phyloP scores from a whole-genome alignment of 2,113 vertebrate species.

The Mormyrus iriodes region DNA sequence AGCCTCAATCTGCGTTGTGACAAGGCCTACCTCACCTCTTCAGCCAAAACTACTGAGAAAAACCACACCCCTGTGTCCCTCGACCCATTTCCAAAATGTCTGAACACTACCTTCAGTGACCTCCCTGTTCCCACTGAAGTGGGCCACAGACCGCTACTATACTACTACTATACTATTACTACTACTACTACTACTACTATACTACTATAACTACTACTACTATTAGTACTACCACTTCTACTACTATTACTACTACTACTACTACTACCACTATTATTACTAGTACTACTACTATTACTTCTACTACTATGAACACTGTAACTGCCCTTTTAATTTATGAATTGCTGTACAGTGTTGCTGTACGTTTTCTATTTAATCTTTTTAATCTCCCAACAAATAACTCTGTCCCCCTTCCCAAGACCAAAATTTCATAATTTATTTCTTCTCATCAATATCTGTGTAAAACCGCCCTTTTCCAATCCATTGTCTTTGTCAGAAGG shows the following conservation, averaged over 20 bases:
- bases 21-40: conserved; percentile 65
- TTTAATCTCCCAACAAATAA: neutral
- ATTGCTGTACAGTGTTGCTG: neutral
- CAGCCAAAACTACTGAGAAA: conserved; percentile 61
- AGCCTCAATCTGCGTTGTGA: conserved; percentile 62
- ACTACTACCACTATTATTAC: neutral
- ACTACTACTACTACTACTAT: conserved; percentile 19
- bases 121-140: conserved; percentile 22
- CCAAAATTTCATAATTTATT: conserved; percentile 9
- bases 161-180: conserved; percentile 24
- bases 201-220: neutral
- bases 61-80: neutral
- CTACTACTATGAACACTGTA: neutral
- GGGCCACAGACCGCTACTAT: conserved; percentile 30
- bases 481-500: conserved; percentile 2
- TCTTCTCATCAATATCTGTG: conserved; percentile 16
- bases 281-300: neutral
- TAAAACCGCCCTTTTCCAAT: neutral
- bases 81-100: conserved; percentile 38
- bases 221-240: neutral
- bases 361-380: conserved; percentile 14
- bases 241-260: conserved; percentile 11
- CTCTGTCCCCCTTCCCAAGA: neutral
- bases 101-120: conserved; percentile 19
- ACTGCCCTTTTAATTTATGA: neutral